Base-by-base conservation (phyloP, 2,797 vertebrate genomes). In the Bovichtus variegatus region DNA sequence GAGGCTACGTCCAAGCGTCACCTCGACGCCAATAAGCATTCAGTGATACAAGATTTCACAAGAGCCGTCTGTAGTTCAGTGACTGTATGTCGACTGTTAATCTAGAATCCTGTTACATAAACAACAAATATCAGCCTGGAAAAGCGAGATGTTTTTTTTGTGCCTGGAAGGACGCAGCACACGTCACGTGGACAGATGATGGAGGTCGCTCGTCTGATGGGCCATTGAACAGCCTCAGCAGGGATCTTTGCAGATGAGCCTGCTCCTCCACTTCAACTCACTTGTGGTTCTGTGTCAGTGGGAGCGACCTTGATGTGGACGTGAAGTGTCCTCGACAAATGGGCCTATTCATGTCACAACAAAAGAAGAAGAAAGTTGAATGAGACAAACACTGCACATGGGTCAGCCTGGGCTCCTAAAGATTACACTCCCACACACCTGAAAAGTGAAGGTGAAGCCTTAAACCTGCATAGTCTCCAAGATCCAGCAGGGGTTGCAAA, bases 281-380 rank as follows among this genome's bases (percentile, higher is more conserved):
- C 50, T 61, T 2, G n/a, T 62, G 43, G 51, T 46, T 75, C 64
- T 40, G 13, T 9, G 4, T 71, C 65, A 59, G 2, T 5, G 21
- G 41, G 59, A 36, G n/a, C 69, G 81, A 87, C 81, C 76, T 83
- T 83, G 60, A 70, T 36, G 69, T 10, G 19, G 19, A 49, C 59
- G 41, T 31, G 36, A 60, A 67, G 43, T 43, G 41, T 66, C 70
- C 15, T 29, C 36, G 58, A 27, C 54, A 57, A 82, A 65, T 23
- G 25, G 5, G 16, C 18, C 34, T 43, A 5, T 71, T 77, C 41
- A 55, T 49, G 31, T 36, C 36, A 46, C 25, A 27, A 21, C 13
- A n/a, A 41, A 10, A 46, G 5, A 36, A 40, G 21, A 62, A 57
- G 2, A 54, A 51, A 46, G 2, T 46, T n/a, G 5, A 67, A 53